A percentile compares a stretch with the other conserved stretches of the same genome.
Conservation (phyloP, 2,888 invertebrate genomes). For the Cheilosia variabilis region DNA sequence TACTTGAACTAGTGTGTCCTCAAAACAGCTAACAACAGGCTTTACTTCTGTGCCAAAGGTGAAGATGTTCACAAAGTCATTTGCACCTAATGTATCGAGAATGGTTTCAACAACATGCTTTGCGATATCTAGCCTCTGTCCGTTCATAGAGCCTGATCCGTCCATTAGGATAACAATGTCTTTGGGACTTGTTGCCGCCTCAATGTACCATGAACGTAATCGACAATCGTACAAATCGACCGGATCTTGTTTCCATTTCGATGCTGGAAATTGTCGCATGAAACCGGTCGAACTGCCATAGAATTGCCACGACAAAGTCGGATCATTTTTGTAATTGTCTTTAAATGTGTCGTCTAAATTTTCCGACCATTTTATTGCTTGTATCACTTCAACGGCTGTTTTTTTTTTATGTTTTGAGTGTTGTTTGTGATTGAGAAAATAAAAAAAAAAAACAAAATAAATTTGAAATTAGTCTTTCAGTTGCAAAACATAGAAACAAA, state of each 20-base stretch:
- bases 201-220: constrained; percentile 97
- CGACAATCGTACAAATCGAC: constrained; percentile 98
- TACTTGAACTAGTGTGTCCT: constrained; percentile 94
- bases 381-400: constrained; percentile 92
- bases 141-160: constrained; percentile 96
- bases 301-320: constrained; percentile 97
- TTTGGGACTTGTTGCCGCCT: constrained; percentile 98
- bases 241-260: constrained; percentile 91
- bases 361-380: constrained; percentile 98
- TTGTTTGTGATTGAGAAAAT: constrained; percentile 73
- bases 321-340: constrained; percentile 93
- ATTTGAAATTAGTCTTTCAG: constrained; percentile 59
- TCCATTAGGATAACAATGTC: constrained; percentile 94
- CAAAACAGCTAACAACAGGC: constrained; percentile 94
- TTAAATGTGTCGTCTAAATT: constrained; percentile 95
- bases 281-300: constrained; percentile 99
- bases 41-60: constrained; percentile 93
- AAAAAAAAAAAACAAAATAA: constrained; percentile 51
- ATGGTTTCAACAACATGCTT: constrained; percentile 94
- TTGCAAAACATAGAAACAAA: constrained; percentile 18
- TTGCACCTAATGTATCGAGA: constrained; percentile 97
- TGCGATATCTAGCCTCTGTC: constrained; percentile 94
- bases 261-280: constrained; percentile 97
- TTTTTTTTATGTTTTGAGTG: constrained; percentile 58
- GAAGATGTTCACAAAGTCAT: constrained; percentile 98